Base-by-base conservation (phyloP, 2,797 vertebrate genomes). In the Cirrhinus molitorella region DNA sequence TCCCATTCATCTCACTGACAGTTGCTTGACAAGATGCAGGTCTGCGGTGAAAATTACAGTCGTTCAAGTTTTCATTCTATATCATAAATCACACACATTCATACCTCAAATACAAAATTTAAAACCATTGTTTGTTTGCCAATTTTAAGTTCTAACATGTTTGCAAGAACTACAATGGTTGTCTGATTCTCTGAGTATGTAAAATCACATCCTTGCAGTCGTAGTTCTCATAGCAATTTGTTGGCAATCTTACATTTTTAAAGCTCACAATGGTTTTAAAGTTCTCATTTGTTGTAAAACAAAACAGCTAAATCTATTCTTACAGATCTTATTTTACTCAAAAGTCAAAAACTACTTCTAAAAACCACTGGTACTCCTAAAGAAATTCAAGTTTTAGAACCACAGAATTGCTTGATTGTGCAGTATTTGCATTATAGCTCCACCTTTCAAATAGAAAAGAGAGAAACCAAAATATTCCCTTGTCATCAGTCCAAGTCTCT, bases 1-100 rank as follows among this genome's bases (percentile, higher is more conserved):
- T 73, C 11, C 3, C 47, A 73, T 73, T 53, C 28, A 73, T 73
- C 71, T 53, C 10, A 34, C 49, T 73, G 71, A 53, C 47, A 53
- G 28, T 14, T 34, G 25, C 49, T 73, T 73, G 71, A 49, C 28
- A 73, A 55, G 19, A 55, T 34, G 71, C 19, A 55, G 49, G 49
- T 55, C 21, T 21, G 0, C 13, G 28, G 28, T 37, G 11, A 53
- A 73, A 6, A 53, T 31, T 73, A 21, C 10, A 66, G 5, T 34
- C 72, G 55, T 37, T 74, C 21, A 23, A 7, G 37, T 74, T 55
- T 55, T 16, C 6, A 21, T 74, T 74, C 31, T 37, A n/a, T 37
- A 16, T 37, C 31, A 71, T 71, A 28, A 71, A 49, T 71, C 1
- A 3, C 23, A 70, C 11, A 72, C 72, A 55, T 31, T 9, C 49